Base-by-base conservation (phyloP, 2,888 invertebrate species). In the Ennomos erosarius region DNA sequence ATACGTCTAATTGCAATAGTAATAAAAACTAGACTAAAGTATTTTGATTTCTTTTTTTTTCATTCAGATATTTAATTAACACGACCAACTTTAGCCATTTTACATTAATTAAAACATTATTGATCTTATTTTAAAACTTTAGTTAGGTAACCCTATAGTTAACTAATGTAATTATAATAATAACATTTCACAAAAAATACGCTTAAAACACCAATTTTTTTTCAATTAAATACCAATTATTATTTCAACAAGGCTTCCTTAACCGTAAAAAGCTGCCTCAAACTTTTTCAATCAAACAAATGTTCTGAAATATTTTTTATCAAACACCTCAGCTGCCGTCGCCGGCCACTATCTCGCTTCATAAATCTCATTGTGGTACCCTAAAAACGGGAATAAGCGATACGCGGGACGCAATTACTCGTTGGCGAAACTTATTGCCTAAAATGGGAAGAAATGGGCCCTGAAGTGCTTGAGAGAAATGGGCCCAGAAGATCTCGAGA, bases 201-300 rank as follows among this genome's bases (percentile, higher is more conserved):
- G n/a, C n/a, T n/a, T n/a, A n/a, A n/a, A n/a, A n/a, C n/a, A n/a
- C n/a, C n/a, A n/a, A n/a, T n/a, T n/a, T n/a, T n/a, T n/a, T n/a
- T 39, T 39, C 11, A 10, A 39, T n/a, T 8, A n/a, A 33, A 52
- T 39, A 39, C 33, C 37, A 13, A 48, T 34, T 33, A 52, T 52
- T 58, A 55, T 39, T 51, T 39, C 38, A 51, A 42, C 57, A 60
- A 60, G 55, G 56, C 42, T 64, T 59, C 13, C 55, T 37, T 55
- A 59, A 50, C 56, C 47, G 52, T 13, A 49, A 36, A 26, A 57
- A 64, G 59, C 46, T 47, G 42, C 40, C 47, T 16, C 13, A 55
- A 78, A 78, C 70, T 78, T 78, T 78, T 78, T 78, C 79, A 77
- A 78, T 78, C 78, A 73, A 67, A 70, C 46, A 69, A 68, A 71